Conservation (phyloP, 1,140 invertebrate genomes). For the Papilio dardanus region DNA sequence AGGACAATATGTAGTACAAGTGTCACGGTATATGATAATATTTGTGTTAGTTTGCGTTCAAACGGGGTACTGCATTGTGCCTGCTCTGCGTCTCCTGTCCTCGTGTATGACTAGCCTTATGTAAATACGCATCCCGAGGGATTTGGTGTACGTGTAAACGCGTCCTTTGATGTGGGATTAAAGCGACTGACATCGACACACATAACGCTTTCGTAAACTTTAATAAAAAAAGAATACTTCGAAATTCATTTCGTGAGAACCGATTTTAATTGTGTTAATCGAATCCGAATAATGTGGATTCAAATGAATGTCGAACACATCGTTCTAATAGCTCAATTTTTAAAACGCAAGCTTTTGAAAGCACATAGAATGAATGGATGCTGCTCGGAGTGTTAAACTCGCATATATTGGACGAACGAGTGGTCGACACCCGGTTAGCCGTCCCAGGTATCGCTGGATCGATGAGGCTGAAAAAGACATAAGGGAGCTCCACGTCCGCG, state of each 20-base stretch:
- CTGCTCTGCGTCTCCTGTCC: neutral
- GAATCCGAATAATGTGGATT: neutral
- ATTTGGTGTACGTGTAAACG: slow-evolving; percentile 17
- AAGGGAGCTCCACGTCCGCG: too few relatives aligned
- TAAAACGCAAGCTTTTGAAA: too few relatives aligned
- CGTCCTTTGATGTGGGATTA: slow-evolving; percentile 28
- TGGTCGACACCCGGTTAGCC: too few relatives aligned
- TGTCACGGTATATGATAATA: too few relatives aligned
- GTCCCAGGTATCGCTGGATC: too few relatives aligned
- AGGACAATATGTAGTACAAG: too few relatives aligned
- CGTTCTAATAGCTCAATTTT: neutral
- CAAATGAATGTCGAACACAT: neutral
- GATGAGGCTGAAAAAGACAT: too few relatives aligned
- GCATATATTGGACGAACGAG: too few relatives aligned
- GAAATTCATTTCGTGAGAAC: neutral
- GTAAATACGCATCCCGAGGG: neutral
- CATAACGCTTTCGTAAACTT: slow-evolving; percentile 13
- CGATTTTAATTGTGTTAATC: neutral
- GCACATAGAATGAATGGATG: too few relatives aligned
- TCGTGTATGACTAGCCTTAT: neutral
- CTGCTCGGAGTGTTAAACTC: too few relatives aligned
- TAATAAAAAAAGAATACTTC: neutral
- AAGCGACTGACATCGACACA: slow-evolving; percentile 7
- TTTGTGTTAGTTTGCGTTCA: too few relatives aligned
- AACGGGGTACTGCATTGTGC: neutral